Percentiles rank a stretch among this genome's conserved stretches.
Conservation (phyloP, 2,113 vertebrate species). For the Strix aluco region DNA sequence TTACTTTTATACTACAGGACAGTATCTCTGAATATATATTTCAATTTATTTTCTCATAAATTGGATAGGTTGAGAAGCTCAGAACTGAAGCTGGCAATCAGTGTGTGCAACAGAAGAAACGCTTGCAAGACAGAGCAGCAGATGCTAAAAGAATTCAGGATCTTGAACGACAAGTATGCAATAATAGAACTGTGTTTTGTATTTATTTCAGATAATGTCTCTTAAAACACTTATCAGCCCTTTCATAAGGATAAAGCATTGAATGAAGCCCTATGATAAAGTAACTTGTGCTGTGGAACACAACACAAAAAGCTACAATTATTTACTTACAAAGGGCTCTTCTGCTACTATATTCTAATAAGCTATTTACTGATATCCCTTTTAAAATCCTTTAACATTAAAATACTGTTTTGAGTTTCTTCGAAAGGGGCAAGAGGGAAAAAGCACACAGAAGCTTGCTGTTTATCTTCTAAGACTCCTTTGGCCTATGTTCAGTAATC, state of each 20-base stretch:
- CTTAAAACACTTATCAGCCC: not conserved
- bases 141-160: constrained; percentile 89
- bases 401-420: not conserved
- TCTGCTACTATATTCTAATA: not conserved
- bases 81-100: constrained; percentile 79
- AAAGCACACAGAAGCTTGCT: not conserved
- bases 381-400: not conserved
- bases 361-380: not conserved
- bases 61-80: constrained; percentile 84
- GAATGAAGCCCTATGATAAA: not conserved
- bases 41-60: not conserved
- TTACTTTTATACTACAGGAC: not conserved
- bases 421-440: not conserved
- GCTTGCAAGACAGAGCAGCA: constrained; percentile 75
- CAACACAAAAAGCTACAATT: not conserved
- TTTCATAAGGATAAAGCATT: not conserved
- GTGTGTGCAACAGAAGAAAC: constrained; percentile 77
- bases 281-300: not conserved
- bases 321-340: not conserved
- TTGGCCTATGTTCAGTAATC: not conserved
- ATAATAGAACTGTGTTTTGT: not conserved
- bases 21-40: not conserved
- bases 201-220: not conserved
- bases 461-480: not conserved
- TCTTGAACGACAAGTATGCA: constrained; percentile 86